Evolutionary conservation across 35 echinoderm and acorn worm species (phyloP).

Genomic region (Apostichopus japonicus): DNA sequence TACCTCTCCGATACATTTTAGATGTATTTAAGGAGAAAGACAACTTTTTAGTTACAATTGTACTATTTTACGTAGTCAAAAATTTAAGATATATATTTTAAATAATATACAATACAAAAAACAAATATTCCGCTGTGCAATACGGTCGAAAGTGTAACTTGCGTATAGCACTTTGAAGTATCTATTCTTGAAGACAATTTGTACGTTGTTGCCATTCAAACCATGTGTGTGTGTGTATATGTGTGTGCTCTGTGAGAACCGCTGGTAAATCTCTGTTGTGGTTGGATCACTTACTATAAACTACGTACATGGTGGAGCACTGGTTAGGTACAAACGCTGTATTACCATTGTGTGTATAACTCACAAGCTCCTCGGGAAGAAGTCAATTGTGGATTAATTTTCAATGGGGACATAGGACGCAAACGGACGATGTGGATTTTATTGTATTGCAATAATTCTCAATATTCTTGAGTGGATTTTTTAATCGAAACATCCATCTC

Average conservation of each 20-base stretch:
- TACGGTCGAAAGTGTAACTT: background rate
- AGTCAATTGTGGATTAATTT: constrained; percentile 43
- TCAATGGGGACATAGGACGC: constrained; percentile 22
- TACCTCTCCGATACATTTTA: constrained; percentile 6
- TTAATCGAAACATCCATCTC: background rate
- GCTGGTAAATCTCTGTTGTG: constrained; percentile 53
- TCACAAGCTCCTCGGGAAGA: background rate
- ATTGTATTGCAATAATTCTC: background rate
- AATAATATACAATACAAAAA: too few species aligned
- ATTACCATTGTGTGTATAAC: background rate
- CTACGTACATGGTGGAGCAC: constrained; percentile 24
- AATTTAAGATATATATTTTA: background rate
- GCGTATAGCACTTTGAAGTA: constrained; percentile 36
- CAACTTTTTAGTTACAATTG: background rate
- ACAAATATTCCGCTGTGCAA: too few species aligned
- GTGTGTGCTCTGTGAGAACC: constrained; percentile 46
- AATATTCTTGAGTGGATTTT: background rate
- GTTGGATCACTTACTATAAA: constrained; percentile 50
- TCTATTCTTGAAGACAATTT: background rate
- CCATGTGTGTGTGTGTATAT: constrained; percentile 38
- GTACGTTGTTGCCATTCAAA: constrained; percentile 52
- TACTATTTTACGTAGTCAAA: background rate
- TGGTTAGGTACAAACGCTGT: constrained; percentile 6
- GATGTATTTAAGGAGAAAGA: background rate
- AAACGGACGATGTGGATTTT: constrained; percentile 23